phyloP scores from a whole-genome alignment of 2,113 vertebrate genomes.

The Arizona elegans region DNA sequence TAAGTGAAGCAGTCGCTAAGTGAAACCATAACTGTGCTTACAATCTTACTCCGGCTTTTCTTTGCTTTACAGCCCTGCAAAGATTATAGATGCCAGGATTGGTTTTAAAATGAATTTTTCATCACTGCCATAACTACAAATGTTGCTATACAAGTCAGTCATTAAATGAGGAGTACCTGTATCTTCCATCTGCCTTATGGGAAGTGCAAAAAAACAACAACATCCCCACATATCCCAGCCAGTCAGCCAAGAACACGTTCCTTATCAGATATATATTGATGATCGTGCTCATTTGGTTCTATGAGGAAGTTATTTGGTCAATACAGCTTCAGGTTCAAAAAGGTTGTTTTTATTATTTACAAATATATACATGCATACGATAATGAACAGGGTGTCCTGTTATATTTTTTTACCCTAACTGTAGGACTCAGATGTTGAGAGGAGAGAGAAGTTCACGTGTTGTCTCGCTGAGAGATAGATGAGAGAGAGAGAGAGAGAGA shows the following conservation, averaged over 20 bases:
- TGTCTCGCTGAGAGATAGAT: too few species aligned
- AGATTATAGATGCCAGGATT: neutral
- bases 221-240: neutral
- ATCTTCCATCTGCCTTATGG: neutral
- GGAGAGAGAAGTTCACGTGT: too few species aligned
- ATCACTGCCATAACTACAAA: neutral
- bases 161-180: neutral
- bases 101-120: neutral
- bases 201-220: neutral
- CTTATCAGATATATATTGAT: too few species aligned
- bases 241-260: neutral
- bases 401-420: too few species aligned
- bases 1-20: neutral
- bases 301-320: too few species aligned
- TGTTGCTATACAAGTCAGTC: neutral
- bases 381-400: too few species aligned
- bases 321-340: too few species aligned
- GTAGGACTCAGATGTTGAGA: too few species aligned
- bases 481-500: too few species aligned
- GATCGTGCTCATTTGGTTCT: too few species aligned
- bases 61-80: neutral
- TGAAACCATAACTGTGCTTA: neutral
- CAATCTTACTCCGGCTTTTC: neutral
- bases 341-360: too few species aligned
- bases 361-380: too few species aligned